Conservation (phyloP, 2,113 vertebrate genomes). For the Bettongia penicillata region DNA sequence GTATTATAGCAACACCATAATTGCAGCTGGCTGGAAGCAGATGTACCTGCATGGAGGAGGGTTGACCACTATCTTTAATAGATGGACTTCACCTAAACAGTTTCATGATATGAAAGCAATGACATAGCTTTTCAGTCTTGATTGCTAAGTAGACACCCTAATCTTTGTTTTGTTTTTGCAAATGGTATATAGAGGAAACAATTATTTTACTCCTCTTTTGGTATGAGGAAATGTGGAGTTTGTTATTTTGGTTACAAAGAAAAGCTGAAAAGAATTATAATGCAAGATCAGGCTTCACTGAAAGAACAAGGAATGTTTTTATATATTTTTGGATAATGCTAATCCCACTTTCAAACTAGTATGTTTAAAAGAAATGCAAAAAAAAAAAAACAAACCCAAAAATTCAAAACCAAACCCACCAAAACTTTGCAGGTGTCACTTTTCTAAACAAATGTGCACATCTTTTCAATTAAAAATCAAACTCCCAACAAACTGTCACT, state of each 20-base stretch:
- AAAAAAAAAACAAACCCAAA: background rate
- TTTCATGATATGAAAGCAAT: conserved; percentile 8
- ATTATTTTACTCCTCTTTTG: background rate
- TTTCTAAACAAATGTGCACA: background rate
- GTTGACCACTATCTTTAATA: conserved; percentile 53
- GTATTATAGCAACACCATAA: conserved; percentile 61
- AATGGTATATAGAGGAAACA: background rate
- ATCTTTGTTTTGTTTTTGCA: background rate
- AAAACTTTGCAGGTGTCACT: background rate
- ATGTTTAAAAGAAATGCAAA: background rate
- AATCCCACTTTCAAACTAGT: background rate
- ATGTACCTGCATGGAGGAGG: conserved; percentile 55
- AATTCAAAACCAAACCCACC: background rate
- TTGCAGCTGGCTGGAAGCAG: conserved; percentile 56
- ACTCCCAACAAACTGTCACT: background rate
- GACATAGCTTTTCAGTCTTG: background rate
- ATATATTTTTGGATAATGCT: background rate
- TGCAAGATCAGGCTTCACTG: background rate
- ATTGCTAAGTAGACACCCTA: background rate
- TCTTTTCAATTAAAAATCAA: conserved; percentile 12
- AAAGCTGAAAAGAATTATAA: conserved; percentile 29
- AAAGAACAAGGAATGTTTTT: conserved; percentile 11
- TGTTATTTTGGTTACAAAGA: background rate
- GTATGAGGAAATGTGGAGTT: background rate
- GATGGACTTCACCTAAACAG: conserved; percentile 45